Percentiles rank a stretch among this genome's conserved stretches.
phyloP scores from a whole-genome alignment of 2,888 invertebrate genomes.

The Drosophila neoperkinsi region DNA sequence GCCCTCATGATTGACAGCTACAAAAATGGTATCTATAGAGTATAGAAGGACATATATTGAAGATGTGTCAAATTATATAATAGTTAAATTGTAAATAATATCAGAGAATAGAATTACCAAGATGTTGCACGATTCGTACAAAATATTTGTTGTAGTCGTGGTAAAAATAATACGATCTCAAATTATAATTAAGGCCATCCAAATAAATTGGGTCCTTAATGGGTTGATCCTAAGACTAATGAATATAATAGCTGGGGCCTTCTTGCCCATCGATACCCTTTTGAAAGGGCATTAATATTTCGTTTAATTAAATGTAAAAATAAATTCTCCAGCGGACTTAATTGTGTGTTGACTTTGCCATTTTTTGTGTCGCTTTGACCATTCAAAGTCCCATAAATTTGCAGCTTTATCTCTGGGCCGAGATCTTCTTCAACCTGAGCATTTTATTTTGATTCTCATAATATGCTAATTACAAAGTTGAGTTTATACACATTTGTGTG shows the following conservation, averaged over 20 bases:
- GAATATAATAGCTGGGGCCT: neutral
- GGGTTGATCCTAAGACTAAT: neutral
- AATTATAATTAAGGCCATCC: no score
- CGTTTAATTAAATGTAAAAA: neutral
- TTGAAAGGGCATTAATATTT: constrained; percentile 14
- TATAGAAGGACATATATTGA: neutral
- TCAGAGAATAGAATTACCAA: no score
- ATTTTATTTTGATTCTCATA: constrained; percentile 75
- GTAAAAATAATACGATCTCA: neutral
- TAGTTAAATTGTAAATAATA: neutral
- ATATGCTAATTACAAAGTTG: constrained; percentile 71
- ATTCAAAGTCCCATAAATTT: constrained; percentile 71
- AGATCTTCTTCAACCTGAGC: constrained; percentile 63
- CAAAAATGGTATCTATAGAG: neutral
- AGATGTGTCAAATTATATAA: neutral
- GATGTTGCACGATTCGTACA: no score
- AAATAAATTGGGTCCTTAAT: neutral
- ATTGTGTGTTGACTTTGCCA: constrained; percentile 79
- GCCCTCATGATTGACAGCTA: constrained; percentile 29
- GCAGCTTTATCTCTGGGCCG: constrained; percentile 56
- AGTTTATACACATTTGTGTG: neutral
- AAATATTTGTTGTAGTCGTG: neutral
- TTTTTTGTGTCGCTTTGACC: constrained; percentile 62
- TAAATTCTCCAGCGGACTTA: constrained; percentile 45
- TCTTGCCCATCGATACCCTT: neutral